These are phyloP conservation scores for Cephus pygmeus DNA, from an alignment of 2,888 invertebrate species.

Conservation along the genomic window DNA sequence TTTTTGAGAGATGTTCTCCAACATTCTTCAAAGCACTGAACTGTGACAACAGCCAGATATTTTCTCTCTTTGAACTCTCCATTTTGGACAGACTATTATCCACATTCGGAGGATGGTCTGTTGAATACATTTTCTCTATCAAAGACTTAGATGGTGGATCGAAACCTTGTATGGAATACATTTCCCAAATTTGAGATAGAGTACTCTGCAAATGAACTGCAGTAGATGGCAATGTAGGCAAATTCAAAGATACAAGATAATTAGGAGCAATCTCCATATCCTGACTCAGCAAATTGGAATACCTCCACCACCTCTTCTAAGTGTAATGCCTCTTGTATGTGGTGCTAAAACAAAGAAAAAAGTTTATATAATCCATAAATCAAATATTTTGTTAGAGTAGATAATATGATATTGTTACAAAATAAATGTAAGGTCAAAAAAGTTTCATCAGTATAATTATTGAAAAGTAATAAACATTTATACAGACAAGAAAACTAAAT, in stretches of 20 bases:
- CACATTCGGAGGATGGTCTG: conserved; percentile 23
- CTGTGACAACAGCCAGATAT: conserved; percentile 29
- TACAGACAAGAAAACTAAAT: background rate
- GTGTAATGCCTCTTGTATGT: conserved; percentile 29
- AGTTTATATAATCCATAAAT: background rate
- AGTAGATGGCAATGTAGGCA: conserved; percentile 6
- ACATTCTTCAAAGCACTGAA: conserved; percentile 37
- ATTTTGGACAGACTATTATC: conserved; percentile 18
- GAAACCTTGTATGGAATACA: conserved; percentile 27
- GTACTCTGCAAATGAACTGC: background rate
- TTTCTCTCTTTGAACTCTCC: conserved; percentile 36
- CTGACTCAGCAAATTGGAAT: conserved; percentile 32
- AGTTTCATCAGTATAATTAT: background rate
- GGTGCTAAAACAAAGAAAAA: conserved; percentile 25
- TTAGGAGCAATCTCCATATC: conserved; percentile 35
- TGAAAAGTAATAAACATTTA: background rate
- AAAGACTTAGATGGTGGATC: conserved; percentile 10
- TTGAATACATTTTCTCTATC: conserved; percentile 29
- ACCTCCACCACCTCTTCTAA: conserved; percentile 26
- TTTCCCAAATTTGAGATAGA: conserved; percentile 18
- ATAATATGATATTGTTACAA: background rate
- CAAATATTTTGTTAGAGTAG: background rate
- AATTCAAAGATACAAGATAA: conserved; percentile 23
- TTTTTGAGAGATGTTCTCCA: conserved; percentile 39
- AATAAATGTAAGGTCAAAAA: background rate